phyloP scores from a whole-genome alignment of 1,140 invertebrate genomes.

The Pararge aegeria region DNA sequence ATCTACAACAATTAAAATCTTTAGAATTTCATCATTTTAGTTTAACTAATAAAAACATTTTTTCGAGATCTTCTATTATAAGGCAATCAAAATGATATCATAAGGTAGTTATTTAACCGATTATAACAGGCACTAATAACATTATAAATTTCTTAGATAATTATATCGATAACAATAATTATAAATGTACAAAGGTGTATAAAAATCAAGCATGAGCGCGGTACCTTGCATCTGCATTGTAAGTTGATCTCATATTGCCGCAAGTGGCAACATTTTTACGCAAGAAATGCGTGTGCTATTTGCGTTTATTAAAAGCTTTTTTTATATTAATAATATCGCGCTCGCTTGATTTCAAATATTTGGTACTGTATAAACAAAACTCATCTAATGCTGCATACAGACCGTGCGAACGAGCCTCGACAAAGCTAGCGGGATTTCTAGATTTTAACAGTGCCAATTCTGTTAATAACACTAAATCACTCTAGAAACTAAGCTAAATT shows the following conservation, averaged over 20 bases:
- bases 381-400: background rate
- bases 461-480: no score
- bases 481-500: no score
- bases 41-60: slow-evolving; percentile 9
- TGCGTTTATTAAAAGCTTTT: background rate
- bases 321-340: background rate
- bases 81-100: slow-evolving; percentile 7
- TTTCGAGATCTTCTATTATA: slow-evolving; percentile 17
- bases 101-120: background rate
- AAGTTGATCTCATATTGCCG: background rate
- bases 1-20: slow-evolving; percentile 20
- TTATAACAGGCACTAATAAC: background rate
- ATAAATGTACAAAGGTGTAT: slow-evolving; percentile 24
- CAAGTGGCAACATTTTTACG: no score
- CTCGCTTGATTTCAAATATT: background rate
- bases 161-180: slow-evolving; percentile 10
- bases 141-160: slow-evolving; percentile 10
- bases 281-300: background rate
- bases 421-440: no score
- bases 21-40: slow-evolving; percentile 10
- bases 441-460: no score
- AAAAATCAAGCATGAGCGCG: slow-evolving; percentile 12
- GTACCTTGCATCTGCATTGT: background rate
- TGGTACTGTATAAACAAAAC: slow-evolving; percentile 2
- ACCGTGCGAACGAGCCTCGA: background rate